phyloP scores from a whole-genome alignment of 2,888 invertebrate genomes.

The Acleris laterana region DNA sequence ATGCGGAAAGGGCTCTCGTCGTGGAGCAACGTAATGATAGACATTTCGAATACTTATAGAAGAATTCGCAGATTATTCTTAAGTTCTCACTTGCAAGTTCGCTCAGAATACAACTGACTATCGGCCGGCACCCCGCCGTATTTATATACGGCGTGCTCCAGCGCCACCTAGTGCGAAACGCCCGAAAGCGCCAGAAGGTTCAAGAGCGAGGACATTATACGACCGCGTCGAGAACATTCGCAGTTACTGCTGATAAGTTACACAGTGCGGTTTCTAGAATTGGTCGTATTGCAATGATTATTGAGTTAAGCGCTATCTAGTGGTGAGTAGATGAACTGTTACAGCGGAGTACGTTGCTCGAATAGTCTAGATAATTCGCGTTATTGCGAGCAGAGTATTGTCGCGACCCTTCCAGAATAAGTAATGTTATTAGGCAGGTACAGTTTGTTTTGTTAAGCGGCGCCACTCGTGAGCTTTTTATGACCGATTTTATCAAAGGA shows the following conservation, averaged over 20 bases:
- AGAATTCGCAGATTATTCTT: constrained; percentile 2
- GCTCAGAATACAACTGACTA: constrained; percentile 36
- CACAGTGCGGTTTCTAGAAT: constrained; percentile 35
- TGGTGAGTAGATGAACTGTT: constrained; percentile 48
- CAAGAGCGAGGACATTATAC: constrained; percentile 44
- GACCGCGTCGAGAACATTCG: constrained; percentile 40
- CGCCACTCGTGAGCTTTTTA: not conserved
- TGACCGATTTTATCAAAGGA: too few species aligned
- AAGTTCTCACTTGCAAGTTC: constrained; percentile 34
- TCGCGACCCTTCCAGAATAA: too few species aligned
- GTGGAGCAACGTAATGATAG: constrained; percentile 61
- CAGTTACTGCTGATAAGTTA: not conserved
- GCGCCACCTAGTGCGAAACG: constrained; percentile 52
- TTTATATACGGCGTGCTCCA: constrained; percentile 49
- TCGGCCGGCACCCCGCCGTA: constrained; percentile 34
- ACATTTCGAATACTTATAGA: constrained; percentile 56
- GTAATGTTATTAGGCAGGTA: too few species aligned
- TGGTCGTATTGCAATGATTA: not conserved
- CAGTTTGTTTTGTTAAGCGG: not conserved
- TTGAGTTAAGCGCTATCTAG: constrained; percentile 53
- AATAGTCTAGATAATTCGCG: constrained; percentile 2
- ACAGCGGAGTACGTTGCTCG: constrained; percentile 2
- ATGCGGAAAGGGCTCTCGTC: constrained; percentile 66
- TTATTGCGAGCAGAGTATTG: too few species aligned
- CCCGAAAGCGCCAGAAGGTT: constrained; percentile 46